These are phyloP conservation scores for Semnornis frantzii DNA, from an alignment of 2,113 vertebrate species.

Conservation along the genomic window DNA sequence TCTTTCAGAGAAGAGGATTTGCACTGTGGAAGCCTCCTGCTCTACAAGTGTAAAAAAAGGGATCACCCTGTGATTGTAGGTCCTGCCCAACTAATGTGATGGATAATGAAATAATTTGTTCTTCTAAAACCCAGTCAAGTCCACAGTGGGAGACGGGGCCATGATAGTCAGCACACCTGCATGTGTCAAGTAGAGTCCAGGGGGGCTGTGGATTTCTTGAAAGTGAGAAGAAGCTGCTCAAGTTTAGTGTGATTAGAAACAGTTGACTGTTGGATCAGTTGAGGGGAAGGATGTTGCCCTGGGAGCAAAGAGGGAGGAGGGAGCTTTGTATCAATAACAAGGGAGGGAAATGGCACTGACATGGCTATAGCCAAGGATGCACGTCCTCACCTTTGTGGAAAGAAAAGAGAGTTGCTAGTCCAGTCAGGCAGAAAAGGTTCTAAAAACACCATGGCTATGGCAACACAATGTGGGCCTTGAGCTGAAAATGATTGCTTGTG, in stretches of 20 bases:
- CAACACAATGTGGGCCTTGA: accelerated
- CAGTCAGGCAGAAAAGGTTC: background rate
- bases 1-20: background rate
- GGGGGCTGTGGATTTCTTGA: background rate
- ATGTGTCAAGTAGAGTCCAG: accelerated
- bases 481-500: background rate
- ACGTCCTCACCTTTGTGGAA: background rate
- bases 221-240: background rate
- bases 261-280: background rate
- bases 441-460: accelerated
- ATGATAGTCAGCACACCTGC: accelerated
- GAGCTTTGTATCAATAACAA: background rate
- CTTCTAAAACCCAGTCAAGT: accelerated
- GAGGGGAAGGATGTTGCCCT: background rate
- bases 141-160: background rate
- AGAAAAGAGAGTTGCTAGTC: background rate
- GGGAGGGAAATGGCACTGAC: background rate
- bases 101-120: background rate
- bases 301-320: background rate
- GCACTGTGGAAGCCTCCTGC: background rate
- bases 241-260: background rate
- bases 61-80: background rate
- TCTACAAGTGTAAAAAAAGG: background rate
- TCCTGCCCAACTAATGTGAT: background rate
- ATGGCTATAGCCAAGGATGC: background rate